Evolutionary conservation across 2,113 vertebrate genomes (phyloP).

Genomic region (Lophochroa leadbeateri): DNA sequence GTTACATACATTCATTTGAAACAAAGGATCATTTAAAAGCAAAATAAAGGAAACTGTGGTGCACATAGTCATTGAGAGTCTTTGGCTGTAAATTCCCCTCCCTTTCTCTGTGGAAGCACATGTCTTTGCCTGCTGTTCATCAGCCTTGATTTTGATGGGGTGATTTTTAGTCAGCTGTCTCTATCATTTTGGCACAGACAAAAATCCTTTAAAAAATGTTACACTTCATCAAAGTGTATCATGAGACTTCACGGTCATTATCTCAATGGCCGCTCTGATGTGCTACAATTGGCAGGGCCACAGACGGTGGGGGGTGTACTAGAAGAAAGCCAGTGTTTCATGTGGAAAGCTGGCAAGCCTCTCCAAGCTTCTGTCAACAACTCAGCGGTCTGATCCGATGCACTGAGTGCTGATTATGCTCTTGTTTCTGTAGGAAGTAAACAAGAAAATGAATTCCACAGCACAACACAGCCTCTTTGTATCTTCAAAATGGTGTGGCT

Average conservation of each 20-base stretch:
- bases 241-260: conserved; percentile 87
- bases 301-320: conserved; percentile 81
- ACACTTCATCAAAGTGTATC: conserved; percentile 88
- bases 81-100: conserved; percentile 63
- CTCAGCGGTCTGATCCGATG: conserved; percentile 80
- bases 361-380: conserved; percentile 87
- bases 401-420: conserved; percentile 85
- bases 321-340: conserved; percentile 84
- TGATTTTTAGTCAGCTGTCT: conserved; percentile 84
- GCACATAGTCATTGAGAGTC: conserved; percentile 45
- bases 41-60: conserved; percentile 33
- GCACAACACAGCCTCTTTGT: conserved; percentile 87
- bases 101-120: conserved; percentile 72
- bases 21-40: conserved; percentile 63
- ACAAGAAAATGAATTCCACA: conserved; percentile 90
- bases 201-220: conserved; percentile 86
- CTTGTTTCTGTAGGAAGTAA: conserved; percentile 90
- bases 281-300: conserved; percentile 84
- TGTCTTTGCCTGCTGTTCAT: conserved; percentile 78
- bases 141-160: conserved; percentile 81
- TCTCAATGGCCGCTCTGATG: conserved; percentile 85
- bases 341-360: conserved; percentile 81
- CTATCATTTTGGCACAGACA: conserved; percentile 83
- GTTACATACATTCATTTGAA: conserved; percentile 57
- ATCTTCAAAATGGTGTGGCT: conserved; percentile 84